These are phyloP conservation scores for Noctuana brunneofusca DNA, from an alignment of 2,888 invertebrate genomes.

Conservation along the genomic window DNA sequence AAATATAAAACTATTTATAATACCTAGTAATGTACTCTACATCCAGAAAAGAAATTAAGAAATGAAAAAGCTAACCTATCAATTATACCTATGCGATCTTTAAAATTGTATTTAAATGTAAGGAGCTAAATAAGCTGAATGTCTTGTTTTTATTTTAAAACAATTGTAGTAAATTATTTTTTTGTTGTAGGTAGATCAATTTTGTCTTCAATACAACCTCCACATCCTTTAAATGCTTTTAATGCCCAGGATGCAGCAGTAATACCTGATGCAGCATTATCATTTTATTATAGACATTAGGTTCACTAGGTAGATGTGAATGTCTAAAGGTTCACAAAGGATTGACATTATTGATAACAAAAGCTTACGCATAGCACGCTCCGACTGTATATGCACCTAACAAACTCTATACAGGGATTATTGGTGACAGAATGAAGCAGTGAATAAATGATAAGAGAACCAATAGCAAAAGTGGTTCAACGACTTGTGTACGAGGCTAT, in stretches of 20 bases:
- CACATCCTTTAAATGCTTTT: no score
- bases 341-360: constrained; percentile 17
- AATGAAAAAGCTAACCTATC: background rate
- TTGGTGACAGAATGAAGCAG: constrained; percentile 19
- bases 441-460: constrained; percentile 14
- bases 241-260: no score
- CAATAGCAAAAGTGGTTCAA: constrained; percentile 13
- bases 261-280: background rate
- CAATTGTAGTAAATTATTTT: background rate
- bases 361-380: constrained; percentile 26
- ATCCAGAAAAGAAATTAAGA: no score
- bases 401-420: constrained; percentile 17
- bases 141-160: background rate
- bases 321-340: constrained; percentile 24
- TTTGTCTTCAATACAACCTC: no score
- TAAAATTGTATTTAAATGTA: no score
- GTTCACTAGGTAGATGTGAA: constrained; percentile 14
- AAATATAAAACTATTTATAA: no score
- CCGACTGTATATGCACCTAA: constrained; percentile 10
- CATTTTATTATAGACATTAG: background rate
- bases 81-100: background rate
- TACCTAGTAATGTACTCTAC: no score
- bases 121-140: no score
- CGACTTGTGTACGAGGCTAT: constrained; percentile 5
- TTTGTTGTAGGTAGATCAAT: background rate